A percentile compares a stretch with the other conserved stretches of the same genome.
Evolutionary conservation across 2,113 vertebrate species (phyloP).

Genomic region (Caranx ignobilis): DNA sequence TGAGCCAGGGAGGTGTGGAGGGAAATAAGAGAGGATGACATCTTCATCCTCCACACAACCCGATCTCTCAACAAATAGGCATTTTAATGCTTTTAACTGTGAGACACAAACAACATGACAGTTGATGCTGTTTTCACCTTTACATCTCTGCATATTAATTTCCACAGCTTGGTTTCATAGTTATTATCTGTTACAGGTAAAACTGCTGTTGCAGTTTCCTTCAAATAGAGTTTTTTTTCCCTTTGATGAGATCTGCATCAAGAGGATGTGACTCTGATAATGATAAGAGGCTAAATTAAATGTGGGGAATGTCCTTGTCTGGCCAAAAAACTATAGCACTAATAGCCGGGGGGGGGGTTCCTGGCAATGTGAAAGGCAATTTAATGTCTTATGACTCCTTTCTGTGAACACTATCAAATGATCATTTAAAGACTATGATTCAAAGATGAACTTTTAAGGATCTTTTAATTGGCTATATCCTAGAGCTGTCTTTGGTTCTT

Average conservation of each 20-base stretch:
- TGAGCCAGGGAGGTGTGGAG: background rate
- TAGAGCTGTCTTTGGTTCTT: conserved; percentile 24
- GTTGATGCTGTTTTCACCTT: conserved; percentile 10
- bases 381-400: conserved; percentile 51
- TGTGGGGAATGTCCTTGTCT: conserved; percentile 51
- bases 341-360: conserved; percentile 46
- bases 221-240: conserved; percentile 26
- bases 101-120: background rate
- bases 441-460: conserved; percentile 47
- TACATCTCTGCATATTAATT: conserved; percentile 3
- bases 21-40: conserved; percentile 6
- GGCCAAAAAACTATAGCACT: conserved; percentile 18
- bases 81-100: background rate
- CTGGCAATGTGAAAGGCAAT: conserved; percentile 33
- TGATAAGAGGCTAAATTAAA: conserved; percentile 60
- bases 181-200: conserved; percentile 23
- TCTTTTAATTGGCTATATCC: conserved; percentile 36
- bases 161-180: background rate
- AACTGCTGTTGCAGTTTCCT: conserved; percentile 44
- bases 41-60: background rate
- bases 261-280: conserved; percentile 32
- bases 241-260: conserved; percentile 51
- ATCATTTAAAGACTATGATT: conserved; percentile 57
- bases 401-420: conserved; percentile 19
- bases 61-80: background rate